Conservation (phyloP, 2,113 vertebrate species). For the Antennarius striatus region DNA sequence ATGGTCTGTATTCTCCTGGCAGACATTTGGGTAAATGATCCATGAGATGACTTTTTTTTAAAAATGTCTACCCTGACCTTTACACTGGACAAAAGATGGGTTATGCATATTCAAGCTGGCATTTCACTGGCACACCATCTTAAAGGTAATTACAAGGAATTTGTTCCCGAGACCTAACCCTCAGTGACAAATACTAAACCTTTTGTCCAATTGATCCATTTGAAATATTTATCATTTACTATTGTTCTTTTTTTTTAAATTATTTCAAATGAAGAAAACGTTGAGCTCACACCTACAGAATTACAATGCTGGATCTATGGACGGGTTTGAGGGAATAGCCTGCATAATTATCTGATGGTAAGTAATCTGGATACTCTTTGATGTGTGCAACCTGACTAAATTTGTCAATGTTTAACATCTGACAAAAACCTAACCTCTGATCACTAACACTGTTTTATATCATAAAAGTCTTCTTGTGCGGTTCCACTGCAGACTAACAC, state of each 20-base stretch:
- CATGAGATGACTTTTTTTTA: slow-evolving; percentile 18
- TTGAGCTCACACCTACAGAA: too few species aligned
- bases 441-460: not conserved
- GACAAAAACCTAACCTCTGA: slow-evolving; percentile 9
- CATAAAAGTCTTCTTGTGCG: slow-evolving; percentile 1
- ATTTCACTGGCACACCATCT: not conserved
- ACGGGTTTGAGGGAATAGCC: not conserved
- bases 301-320: not conserved
- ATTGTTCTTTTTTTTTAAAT: too few species aligned
- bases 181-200: not conserved
- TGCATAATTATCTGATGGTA: not conserved
- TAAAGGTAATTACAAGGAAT: not conserved
- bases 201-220: not conserved
- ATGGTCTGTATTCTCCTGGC: slow-evolving; percentile 11
- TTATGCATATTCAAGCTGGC: not conserved
- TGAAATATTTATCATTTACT: too few species aligned
- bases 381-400: slow-evolving; percentile 1
- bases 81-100: slow-evolving; percentile 1
- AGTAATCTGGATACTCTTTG: not conserved
- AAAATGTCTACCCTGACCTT: slow-evolving; percentile 28
- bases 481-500: slow-evolving; percentile 3
- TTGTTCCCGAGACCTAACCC: too few species aligned
- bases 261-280: too few species aligned
- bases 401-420: slow-evolving; percentile 2
- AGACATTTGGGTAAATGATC: slow-evolving; percentile 32